Evolutionary conservation across 2,888 invertebrate species (phyloP), one percentile per base, ranked within the genome.

Genomic region (Lordiphosa andalusiaca): DNA sequence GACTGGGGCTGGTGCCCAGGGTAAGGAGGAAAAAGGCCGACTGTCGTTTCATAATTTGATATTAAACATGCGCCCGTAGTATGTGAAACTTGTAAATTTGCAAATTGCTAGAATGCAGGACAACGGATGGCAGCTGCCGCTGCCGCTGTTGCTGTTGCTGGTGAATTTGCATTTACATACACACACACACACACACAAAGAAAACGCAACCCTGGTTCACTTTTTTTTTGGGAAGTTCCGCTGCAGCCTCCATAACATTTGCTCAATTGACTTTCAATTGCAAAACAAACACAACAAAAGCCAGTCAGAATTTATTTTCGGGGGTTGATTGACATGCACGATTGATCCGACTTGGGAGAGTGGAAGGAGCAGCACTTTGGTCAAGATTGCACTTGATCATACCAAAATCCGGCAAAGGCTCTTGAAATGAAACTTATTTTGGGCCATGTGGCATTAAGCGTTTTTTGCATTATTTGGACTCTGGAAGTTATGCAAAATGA

Each of bases 61-160:
- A 77, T 77, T 76, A 81, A 77, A 76, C 84, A 77, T 77, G 82
- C 84, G 71, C 63, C 48, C 65, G 65, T 23, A 7, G 59, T 71
- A 69, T 65, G 74, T 69, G 67, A 77, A 84, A 73, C 84, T 78
- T 78, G 78, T 78, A 78, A 78, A 78, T 84, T 78, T 78, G 84
- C 84, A 78, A 78, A 77, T 77, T 77, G 81, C 77, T 81, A 54
- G 80, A 76, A 76, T 66, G 73, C 84, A 81, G 70, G 84, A 82
- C 69, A 71, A 67, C 40, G 52, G 46, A 25, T 25, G 25, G 50
- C 63, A 53, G 59, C 71, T 59, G 78, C 67, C 16, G 64, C 30
- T 30, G 50, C 41, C 42, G 42, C 10, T 41, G 36, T n/a, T n/a
- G n/a, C n/a, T 1, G 16, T 16, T 25, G 39, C 36, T 12, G 23